phyloP scores from a whole-genome alignment of 2,113 vertebrate genomes.

The Hippocampus mohnikei region DNA sequence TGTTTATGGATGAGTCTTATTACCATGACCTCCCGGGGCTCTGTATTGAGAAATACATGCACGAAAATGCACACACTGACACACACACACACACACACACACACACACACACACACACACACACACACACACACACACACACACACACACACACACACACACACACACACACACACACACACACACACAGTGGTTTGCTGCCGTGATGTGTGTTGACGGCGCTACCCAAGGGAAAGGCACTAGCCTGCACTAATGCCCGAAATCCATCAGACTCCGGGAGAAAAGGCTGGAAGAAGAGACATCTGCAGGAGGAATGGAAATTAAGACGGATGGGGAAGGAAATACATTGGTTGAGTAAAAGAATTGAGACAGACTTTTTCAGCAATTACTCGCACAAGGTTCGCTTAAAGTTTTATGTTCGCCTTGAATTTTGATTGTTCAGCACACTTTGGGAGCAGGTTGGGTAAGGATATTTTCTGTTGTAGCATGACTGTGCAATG shows the following conservation, averaged over 20 bases:
- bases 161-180: constrained; percentile 12
- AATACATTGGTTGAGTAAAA: constrained; percentile 3
- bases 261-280: constrained; percentile 58
- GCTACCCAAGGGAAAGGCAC: constrained; percentile 44
- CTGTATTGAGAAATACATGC: constrained; percentile 11
- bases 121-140: constrained; percentile 14
- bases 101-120: constrained; percentile 9
- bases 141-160: constrained; percentile 11
- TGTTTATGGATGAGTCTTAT: constrained; percentile 27
- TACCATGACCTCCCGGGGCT: constrained; percentile 29
- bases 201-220: constrained; percentile 51
- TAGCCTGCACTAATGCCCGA: constrained; percentile 48
- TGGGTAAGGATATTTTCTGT: not conserved
- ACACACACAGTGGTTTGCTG: constrained; percentile 18
- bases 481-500: not conserved
- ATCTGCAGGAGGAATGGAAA: constrained; percentile 16
- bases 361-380: not conserved
- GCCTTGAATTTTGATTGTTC: not conserved
- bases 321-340: constrained; percentile 15
- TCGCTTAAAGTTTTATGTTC: not conserved
- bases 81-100: constrained; percentile 8
- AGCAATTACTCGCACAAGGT: not conserved
- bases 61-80: constrained; percentile 5
- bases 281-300: constrained; percentile 13
- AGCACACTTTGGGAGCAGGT: not conserved